Conservation (phyloP, 2,797 vertebrate species). For the Paratrypauchen microcephalus region DNA sequence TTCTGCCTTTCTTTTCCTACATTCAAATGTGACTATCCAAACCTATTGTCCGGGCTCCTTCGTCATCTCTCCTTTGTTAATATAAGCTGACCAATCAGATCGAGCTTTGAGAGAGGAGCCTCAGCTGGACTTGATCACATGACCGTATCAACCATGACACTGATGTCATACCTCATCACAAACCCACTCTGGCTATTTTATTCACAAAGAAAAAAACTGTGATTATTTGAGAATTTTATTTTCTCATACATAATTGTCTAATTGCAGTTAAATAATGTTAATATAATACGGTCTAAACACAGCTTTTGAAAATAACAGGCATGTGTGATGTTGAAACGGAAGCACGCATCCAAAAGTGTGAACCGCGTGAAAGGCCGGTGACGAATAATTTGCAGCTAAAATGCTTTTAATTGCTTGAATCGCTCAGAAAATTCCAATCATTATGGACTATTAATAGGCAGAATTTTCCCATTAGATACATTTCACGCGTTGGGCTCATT, state of each 20-base stretch:
- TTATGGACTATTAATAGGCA: conserved; percentile 59
- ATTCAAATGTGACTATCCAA: not conserved
- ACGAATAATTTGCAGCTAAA: conserved; percentile 64
- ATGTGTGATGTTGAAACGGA: conserved; percentile 30
- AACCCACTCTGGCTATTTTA: not conserved
- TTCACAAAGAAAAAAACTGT: not conserved
- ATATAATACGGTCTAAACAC: conserved; percentile 40
- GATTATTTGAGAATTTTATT: not conserved
- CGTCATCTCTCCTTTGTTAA: not conserved
- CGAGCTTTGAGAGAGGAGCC: not conserved
- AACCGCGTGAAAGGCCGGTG: conserved; percentile 33
- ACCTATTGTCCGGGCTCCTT: not conserved
- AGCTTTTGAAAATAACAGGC: conserved; percentile 34
- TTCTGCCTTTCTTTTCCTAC: not conserved
- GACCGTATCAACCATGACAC: not conserved
- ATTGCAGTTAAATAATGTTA: conserved; percentile 51
- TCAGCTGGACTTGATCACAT: conserved; percentile 9
- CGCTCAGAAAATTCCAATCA: conserved; percentile 64
- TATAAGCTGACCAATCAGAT: conserved; percentile 5
- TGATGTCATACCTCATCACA: conserved; percentile 1
- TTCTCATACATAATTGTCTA: not conserved
- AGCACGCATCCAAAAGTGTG: conserved; percentile 25
- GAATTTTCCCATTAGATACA: conserved; percentile 56
- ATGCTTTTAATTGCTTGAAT: conserved; percentile 62
- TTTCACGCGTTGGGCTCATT: conserved; percentile 52